Evolutionary conservation across 1,140 invertebrate species (phyloP), one percentile per base, ranked within the genome.

Genomic region (Saccostrea cuccullata): DNA sequence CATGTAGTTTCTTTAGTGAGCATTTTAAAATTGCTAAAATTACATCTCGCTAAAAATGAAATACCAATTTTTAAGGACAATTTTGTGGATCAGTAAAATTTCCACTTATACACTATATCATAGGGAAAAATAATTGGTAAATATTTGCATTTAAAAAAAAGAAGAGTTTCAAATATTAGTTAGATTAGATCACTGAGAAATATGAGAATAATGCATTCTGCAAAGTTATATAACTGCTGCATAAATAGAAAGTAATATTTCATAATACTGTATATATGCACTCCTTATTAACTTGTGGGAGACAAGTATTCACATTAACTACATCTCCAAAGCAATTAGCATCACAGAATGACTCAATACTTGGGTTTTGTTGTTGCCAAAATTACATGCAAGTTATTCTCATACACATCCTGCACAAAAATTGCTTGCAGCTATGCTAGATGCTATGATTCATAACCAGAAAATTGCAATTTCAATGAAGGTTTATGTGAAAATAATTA

Each of bases 371-470:
- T 77, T 77, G 70, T 77, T 77, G 70, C 70, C 70, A 77, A 77
- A 77, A 77, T 77, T 77, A 77, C 70, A 77, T 9, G 26, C 26
- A 30, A 77, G 70, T 77, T 40, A 77, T 77, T 77, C 70, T 12
- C 70, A 77, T 77, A 77, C 70, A 26, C 30, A 77, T 77, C 23
- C 70, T 30, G 70, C 70, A 77, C 70, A 77, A 77, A 77, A 77
- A 77, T 77, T 77, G 70, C 70, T 77, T 77, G 70, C 23, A 77
- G 70, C 70, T 77, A 77, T 77, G 70, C 30, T 77, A 77, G 70
- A 77, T 77, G 70, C 70, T 77, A 77, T 77, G 70, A 77, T 77
- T 77, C 70, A 77, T 77, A 77, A 77, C 70, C 26, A 77, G 70
- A 77, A 77, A 77, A 77, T 77, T 77, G 70, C 70, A 77, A 77